Percentiles rank a stretch among this genome's conserved stretches.
Evolutionary conservation across 1,140 invertebrate genomes (phyloP).

Genomic region (Atta colombica): DNA sequence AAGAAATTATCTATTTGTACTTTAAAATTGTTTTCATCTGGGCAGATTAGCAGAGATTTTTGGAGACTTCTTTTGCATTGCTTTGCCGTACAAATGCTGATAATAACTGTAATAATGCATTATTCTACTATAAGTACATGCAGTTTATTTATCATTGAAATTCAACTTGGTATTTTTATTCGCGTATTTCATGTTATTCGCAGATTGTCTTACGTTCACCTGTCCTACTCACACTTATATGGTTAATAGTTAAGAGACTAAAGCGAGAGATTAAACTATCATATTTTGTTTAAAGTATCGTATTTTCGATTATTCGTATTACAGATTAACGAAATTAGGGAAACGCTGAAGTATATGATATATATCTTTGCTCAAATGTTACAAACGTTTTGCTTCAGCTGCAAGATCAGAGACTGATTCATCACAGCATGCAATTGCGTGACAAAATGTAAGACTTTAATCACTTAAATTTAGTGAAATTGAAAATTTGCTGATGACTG

Average conservation of each 20-base stretch:
- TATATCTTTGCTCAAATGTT: conserved; percentile 45
- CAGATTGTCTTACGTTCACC: too few species aligned
- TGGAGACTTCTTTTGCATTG: not conserved
- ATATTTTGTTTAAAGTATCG: not conserved
- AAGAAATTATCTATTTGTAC: too few species aligned
- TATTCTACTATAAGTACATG: conserved; percentile 1
- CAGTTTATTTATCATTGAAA: not conserved
- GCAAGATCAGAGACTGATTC: conserved; percentile 63
- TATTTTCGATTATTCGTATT: too few species aligned
- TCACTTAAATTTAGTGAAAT: not conserved
- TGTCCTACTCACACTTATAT: too few species aligned
- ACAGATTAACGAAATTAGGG: not conserved
- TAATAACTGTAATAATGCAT: not conserved
- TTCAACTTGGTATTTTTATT: not conserved
- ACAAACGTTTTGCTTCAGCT: conserved; percentile 65
- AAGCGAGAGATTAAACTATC: not conserved
- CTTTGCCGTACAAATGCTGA: not conserved
- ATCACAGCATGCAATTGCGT: conserved; percentile 58
- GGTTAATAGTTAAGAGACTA: not conserved
- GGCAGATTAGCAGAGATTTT: not conserved
- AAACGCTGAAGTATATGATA: not conserved
- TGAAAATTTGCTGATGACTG: not conserved
- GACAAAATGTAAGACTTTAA: conserved; percentile 52
- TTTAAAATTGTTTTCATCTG: too few species aligned
- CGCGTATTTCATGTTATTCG: not conserved